Conservation (phyloP, 2,797 vertebrate species). For the Crocidura indochinensis region DNA sequence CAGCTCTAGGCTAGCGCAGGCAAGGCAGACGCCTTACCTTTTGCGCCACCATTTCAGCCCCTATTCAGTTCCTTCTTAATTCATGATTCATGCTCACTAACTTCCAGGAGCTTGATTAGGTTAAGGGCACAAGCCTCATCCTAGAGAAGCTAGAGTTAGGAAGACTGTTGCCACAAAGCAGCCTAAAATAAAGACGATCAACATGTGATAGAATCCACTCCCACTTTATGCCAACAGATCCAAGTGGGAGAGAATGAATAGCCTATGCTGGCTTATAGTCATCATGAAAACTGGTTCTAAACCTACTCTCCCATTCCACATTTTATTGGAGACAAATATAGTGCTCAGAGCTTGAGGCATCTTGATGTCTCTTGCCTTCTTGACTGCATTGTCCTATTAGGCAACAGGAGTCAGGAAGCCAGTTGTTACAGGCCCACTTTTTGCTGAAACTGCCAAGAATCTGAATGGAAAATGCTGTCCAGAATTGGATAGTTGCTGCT, state of each 20-base stretch:
- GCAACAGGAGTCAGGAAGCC: conserved; percentile 18
- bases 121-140: conserved; percentile 58
- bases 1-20: too few species aligned
- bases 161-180: background rate
- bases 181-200: background rate
- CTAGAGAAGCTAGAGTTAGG: conserved; percentile 38
- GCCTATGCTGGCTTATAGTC: background rate
- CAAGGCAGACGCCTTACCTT: too few species aligned
- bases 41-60: background rate
- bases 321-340: background rate
- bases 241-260: background rate
- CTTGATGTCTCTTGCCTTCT: background rate
- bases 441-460: background rate
- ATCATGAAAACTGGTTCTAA: background rate
- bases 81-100: conserved; percentile 31
- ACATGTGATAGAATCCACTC: background rate
- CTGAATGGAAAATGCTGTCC: conserved; percentile 31
- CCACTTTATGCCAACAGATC: too few species aligned
- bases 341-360: background rate
- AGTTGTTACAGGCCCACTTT: background rate
- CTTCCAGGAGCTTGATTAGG: conserved; percentile 68
- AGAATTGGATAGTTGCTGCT: background rate
- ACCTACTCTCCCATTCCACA: background rate
- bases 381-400: conserved; percentile 15
- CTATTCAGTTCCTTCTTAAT: conserved; percentile 67